phyloP scores from a whole-genome alignment of 2,113 vertebrate species.

The Glaucomys volans region DNA sequence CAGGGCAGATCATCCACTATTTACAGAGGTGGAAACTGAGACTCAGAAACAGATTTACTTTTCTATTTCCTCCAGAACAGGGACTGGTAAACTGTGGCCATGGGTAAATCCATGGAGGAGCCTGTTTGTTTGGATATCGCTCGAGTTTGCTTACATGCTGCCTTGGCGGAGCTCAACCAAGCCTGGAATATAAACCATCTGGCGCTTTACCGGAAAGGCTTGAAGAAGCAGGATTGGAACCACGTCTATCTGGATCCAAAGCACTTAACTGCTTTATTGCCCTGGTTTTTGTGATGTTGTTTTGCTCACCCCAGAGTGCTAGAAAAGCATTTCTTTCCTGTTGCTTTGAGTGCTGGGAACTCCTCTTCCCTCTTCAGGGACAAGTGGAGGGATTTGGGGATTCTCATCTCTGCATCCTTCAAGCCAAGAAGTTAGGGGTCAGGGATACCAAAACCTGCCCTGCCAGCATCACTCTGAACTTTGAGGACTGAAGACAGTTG shows the following conservation, averaged over 20 bases:
- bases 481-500: not conserved
- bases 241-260: not conserved
- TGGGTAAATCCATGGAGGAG: not conserved
- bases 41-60: not conserved
- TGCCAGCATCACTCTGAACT: not conserved
- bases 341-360: not conserved
- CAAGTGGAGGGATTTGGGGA: not conserved
- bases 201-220: not conserved
- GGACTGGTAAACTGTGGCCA: not conserved
- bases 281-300: not conserved
- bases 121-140: not conserved
- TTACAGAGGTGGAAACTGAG: slow-evolving; percentile 9
- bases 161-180: not conserved
- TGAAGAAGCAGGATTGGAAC: not conserved
- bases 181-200: not conserved
- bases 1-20: not conserved
- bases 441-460: not conserved
- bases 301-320: not conserved
- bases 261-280: not conserved
- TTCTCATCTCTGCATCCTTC: not conserved
- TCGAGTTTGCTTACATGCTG: not conserved
- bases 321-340: not conserved
- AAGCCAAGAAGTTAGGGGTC: not conserved
- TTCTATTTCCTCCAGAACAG: not conserved
- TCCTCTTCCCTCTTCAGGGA: not conserved